phyloP scores from a whole-genome alignment of 2,888 invertebrate species.

The Trachelus tabidus region DNA sequence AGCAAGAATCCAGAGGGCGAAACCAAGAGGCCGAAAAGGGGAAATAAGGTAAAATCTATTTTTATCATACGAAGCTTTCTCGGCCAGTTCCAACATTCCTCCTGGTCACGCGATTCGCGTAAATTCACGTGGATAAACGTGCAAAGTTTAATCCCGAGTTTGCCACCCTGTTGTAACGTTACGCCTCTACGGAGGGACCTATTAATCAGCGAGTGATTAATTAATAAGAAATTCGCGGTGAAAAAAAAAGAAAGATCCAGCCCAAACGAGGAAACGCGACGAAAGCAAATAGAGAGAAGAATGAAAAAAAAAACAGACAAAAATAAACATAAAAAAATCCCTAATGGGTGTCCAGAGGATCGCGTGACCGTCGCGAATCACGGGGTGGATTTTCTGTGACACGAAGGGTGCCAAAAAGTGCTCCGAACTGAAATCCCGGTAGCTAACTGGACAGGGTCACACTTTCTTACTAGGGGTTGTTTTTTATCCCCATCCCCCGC shows the following conservation, averaged over 20 bases:
- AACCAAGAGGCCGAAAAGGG: not conserved
- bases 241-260: not conserved
- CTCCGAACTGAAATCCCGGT: not conserved
- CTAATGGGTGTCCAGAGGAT: not conserved
- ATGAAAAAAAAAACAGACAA: too few species aligned
- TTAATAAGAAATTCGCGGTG: not conserved
- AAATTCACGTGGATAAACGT: not conserved
- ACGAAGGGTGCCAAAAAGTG: not conserved
- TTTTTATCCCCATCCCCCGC: not conserved
- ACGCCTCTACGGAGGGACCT: not conserved
- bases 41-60: not conserved
- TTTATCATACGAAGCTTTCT: not conserved
- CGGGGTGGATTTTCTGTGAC: not conserved
- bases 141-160: not conserved
- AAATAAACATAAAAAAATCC: not conserved
- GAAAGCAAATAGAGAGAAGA: not conserved
- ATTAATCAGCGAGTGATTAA: not conserved
- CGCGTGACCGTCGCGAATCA: not conserved
- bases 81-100: not conserved
- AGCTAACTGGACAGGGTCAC: not conserved
- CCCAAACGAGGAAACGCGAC: not conserved
- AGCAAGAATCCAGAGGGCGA: not conserved
- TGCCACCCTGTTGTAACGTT: not conserved
- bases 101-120: not conserved
- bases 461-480: not conserved